Evolutionary conservation across 2,797 vertebrate genomes (phyloP).

Genomic region (Hyperoplus lanceolatus): DNA sequence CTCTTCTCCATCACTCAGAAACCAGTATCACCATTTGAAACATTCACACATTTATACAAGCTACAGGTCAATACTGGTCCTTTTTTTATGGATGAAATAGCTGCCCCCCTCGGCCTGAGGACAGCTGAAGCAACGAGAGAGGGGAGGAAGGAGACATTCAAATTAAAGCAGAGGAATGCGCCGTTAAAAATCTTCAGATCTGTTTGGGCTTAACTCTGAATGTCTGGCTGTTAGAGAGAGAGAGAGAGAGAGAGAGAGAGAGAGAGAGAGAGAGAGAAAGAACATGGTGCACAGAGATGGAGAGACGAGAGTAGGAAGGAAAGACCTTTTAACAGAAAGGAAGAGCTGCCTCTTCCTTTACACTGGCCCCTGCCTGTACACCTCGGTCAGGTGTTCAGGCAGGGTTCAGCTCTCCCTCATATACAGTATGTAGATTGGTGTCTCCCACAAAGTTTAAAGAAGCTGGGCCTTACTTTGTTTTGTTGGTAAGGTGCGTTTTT

Average conservation of each 20-base stretch:
- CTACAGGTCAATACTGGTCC: not conserved
- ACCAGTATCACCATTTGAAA: not conserved
- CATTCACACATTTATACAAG: constrained; percentile 1
- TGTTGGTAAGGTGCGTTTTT: no score
- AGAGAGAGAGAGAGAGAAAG: no score
- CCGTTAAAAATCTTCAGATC: constrained; percentile 57
- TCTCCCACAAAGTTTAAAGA: constrained; percentile 49
- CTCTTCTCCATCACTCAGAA: not conserved
- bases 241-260: constrained; percentile 9
- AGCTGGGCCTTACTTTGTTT: constrained; percentile 13
- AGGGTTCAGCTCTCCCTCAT: constrained; percentile 42
- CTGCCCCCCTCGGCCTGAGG: constrained; percentile 7
- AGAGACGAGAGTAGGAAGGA: constrained; percentile 15
- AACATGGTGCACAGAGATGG: not conserved
- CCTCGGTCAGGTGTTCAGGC: constrained; percentile 52
- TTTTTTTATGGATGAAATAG: not conserved
- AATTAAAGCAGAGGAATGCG: constrained; percentile 64
- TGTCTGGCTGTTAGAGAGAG: constrained; percentile 38
- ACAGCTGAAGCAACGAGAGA: constrained; percentile 10
- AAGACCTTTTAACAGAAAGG: constrained; percentile 16
- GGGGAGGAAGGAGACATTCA: constrained; percentile 40
- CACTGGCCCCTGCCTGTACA: no score
- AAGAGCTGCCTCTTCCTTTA: constrained; percentile 30
- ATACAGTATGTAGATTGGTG: constrained; percentile 45
- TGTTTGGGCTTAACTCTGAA: constrained; percentile 52